A percentile compares a stretch with the other conserved stretches of the same genome.
Conservation (phyloP, 1,140 invertebrate species). For the Psilanteris sp. region DNA sequence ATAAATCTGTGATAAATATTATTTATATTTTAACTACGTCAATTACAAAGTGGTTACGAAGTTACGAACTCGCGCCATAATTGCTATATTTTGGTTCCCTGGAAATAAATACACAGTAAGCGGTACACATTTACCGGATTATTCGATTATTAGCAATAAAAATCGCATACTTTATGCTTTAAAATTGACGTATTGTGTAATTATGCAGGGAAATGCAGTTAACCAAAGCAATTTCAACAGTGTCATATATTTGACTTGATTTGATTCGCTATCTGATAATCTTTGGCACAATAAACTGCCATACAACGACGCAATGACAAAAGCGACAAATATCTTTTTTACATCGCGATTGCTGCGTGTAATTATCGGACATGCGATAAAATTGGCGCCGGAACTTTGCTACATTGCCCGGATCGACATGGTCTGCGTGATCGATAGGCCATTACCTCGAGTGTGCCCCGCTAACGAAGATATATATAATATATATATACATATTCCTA, state of each 20-base stretch:
- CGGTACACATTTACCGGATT: too few relatives aligned
- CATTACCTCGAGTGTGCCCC: constrained; percentile 55
- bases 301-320: constrained; percentile 38
- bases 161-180: too few relatives aligned
- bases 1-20: too few relatives aligned
- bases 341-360: constrained; percentile 32
- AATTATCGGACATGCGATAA: constrained; percentile 50
- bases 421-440: constrained; percentile 61
- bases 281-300: constrained; percentile 25
- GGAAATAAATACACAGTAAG: too few relatives aligned
- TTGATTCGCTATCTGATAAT: constrained; percentile 36
- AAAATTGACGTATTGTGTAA: constrained; percentile 27
- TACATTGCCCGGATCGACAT: constrained; percentile 51
- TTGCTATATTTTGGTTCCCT: too few relatives aligned
- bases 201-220: constrained; percentile 16
- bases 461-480: constrained; percentile 67
- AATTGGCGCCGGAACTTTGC: constrained; percentile 55
- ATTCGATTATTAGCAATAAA: too few relatives aligned
- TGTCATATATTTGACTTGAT: constrained; percentile 29
- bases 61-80: too few relatives aligned
- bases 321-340: constrained; percentile 47
- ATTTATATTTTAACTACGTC: too few relatives aligned
- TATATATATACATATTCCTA: constrained; percentile 60
- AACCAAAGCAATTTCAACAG: constrained; percentile 30
- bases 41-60: too few relatives aligned